A percentile compares a stretch with the other conserved stretches of the same genome.
Conservation (phyloP, 2,797 vertebrate species). For the Serranus cabrilla region DNA sequence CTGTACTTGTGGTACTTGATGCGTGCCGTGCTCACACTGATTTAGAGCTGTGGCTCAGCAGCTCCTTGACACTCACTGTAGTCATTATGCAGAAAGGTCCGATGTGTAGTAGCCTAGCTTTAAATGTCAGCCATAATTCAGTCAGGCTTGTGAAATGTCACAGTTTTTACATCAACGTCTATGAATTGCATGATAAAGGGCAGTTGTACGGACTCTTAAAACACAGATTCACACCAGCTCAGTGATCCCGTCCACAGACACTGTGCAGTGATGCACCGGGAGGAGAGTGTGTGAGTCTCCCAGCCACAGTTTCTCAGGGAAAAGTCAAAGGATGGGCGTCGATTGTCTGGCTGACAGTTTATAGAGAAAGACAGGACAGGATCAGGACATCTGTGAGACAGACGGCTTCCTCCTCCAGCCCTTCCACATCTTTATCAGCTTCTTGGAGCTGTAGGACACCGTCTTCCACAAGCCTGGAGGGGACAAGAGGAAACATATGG, state of each 20-base stretch:
- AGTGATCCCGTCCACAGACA: slow-evolving; percentile 2
- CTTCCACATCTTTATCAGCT: slow-evolving; percentile 94
- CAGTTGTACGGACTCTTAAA: slow-evolving; percentile 26
- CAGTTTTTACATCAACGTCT: slow-evolving; percentile 31
- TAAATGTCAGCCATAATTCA: slow-evolving; percentile 61
- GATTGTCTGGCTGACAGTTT: slow-evolving; percentile 21
- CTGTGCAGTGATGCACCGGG: slow-evolving; percentile 6
- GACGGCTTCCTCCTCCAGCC: slow-evolving; percentile 89
- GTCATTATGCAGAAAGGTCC: slow-evolving; percentile 37
- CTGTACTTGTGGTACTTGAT: slow-evolving; percentile 13
- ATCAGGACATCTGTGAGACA: slow-evolving; percentile 78
- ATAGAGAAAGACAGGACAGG: slow-evolving; percentile 15
- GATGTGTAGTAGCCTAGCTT: not conserved
- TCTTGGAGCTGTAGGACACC: slow-evolving; percentile 90
- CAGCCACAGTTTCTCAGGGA: slow-evolving; percentile 11
- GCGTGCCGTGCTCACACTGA: slow-evolving; percentile 2
- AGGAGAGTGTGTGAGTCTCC: slow-evolving; percentile 10
- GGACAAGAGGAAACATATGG: no score
- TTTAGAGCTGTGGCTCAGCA: slow-evolving; percentile 25
- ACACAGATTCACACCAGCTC: slow-evolving; percentile 16
- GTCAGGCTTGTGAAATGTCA: slow-evolving; percentile 54
- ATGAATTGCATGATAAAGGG: slow-evolving; percentile 35
- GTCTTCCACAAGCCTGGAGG: slow-evolving; percentile 91
- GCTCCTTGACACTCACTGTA: slow-evolving; percentile 9
- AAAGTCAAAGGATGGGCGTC: slow-evolving; percentile 3